A percentile compares a stretch with the other conserved stretches of the same genome.
phyloP scores from a whole-genome alignment of 2,113 vertebrate species.

The Willisornis vidua region DNA sequence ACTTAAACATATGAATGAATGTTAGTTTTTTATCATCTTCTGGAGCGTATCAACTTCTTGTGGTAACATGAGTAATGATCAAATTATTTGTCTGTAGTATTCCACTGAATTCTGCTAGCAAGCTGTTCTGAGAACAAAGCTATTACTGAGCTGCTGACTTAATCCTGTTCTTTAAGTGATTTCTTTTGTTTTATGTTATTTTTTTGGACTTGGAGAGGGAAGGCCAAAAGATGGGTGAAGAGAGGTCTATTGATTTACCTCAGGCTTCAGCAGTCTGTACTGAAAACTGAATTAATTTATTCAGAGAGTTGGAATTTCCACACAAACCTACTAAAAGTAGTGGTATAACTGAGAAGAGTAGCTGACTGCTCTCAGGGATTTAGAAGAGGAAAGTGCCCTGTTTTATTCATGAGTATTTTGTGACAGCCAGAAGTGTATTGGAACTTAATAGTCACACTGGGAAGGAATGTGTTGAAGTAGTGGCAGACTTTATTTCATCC shows the following conservation, averaged over 20 bases:
- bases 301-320: background rate
- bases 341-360: background rate
- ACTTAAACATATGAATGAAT: background rate
- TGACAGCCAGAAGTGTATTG: background rate
- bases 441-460: background rate
- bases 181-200: background rate
- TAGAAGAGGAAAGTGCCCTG: slow-evolving; percentile 15
- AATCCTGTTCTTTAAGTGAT: background rate
- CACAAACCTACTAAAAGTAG: background rate
- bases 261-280: background rate
- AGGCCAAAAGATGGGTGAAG: background rate
- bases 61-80: background rate
- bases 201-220: background rate
- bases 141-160: background rate
- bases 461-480: background rate
- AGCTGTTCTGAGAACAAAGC: background rate
- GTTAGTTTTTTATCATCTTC: background rate
- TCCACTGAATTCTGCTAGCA: background rate
- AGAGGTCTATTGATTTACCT: background rate
- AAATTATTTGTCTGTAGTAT: background rate
- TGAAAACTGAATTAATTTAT: background rate
- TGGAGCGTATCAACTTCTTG: background rate
- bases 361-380: background rate
- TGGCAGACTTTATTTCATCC: slow-evolving; percentile 24
- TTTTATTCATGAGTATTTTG: background rate